Evolutionary conservation across 2,888 invertebrate species (phyloP).

Genomic region (Cyrtodaria siliqua): DNA sequence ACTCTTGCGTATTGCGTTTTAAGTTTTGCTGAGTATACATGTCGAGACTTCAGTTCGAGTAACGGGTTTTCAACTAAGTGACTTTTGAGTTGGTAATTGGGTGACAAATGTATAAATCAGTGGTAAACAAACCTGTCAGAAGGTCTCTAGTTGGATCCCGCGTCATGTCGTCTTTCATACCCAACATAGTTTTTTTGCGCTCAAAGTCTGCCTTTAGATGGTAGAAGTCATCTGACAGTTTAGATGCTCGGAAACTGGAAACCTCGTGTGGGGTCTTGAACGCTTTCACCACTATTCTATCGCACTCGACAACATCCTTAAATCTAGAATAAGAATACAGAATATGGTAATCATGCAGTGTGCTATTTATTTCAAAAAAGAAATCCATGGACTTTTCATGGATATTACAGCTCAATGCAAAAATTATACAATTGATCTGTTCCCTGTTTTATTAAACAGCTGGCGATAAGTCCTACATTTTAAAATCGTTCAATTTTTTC

Average conservation of each 20-base stretch:
- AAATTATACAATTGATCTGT: background rate
- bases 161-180: constrained; percentile 75
- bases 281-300: constrained; percentile 83
- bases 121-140: constrained; percentile 60
- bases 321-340: constrained; percentile 76
- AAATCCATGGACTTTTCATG: background rate
- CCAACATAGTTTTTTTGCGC: constrained; percentile 69
- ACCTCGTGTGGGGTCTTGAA: constrained; percentile 83
- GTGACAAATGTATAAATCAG: background rate
- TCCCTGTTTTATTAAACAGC: no score
- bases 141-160: constrained; percentile 77
- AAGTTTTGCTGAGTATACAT: no score
- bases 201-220: constrained; percentile 82
- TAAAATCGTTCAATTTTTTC: no score
- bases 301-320: constrained; percentile 85
- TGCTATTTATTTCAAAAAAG: background rate
- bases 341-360: no score
- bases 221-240: constrained; percentile 84
- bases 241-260: constrained; percentile 82
- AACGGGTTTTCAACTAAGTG: no score
- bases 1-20: no score
- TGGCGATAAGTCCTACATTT: no score
- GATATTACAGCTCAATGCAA: background rate
- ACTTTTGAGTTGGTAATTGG: no score
- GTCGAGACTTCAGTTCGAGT: no score